Conservation (phyloP, 2,888 invertebrate species). For the Pterobdella sp. region DNA sequence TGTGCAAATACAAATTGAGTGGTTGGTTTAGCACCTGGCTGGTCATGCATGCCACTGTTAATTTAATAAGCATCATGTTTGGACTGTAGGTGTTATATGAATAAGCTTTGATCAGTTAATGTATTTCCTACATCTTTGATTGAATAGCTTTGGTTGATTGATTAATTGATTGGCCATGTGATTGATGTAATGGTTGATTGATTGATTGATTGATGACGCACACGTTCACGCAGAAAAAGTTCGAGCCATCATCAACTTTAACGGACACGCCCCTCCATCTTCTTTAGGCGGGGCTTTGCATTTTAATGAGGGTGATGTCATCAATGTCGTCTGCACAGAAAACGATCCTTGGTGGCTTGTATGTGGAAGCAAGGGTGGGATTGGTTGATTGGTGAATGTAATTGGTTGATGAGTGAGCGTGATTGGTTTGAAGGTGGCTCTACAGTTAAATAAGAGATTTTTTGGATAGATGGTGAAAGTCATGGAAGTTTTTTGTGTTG, state of each 20-base stretch:
- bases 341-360: conserved; percentile 49
- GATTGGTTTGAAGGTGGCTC: not conserved
- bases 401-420: conserved; percentile 8
- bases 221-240: conserved; percentile 25
- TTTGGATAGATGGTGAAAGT: conserved; percentile 24
- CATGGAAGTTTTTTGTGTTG: conserved; percentile 30
- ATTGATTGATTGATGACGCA: too few species aligned
- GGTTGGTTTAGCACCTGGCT: too few species aligned
- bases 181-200: too few species aligned
- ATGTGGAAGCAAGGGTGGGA: conserved; percentile 24
- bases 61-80: too few species aligned
- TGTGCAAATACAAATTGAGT: too few species aligned
- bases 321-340: conserved; percentile 45
- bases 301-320: conserved; percentile 45
- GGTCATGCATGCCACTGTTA: too few species aligned
- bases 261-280: conserved; percentile 39
- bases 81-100: too few species aligned
- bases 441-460: not conserved
- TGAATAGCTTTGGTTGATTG: too few species aligned
- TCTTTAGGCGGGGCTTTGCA: conserved; percentile 38
- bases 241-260: conserved; percentile 34
- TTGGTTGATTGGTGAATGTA: not conserved
- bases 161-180: too few species aligned
- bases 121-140: too few species aligned
- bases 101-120: too few species aligned